These are phyloP conservation scores for Caenorhabditis panamensis DNA, from an alignment of 2,888 invertebrate species.

Conservation along the genomic window DNA sequence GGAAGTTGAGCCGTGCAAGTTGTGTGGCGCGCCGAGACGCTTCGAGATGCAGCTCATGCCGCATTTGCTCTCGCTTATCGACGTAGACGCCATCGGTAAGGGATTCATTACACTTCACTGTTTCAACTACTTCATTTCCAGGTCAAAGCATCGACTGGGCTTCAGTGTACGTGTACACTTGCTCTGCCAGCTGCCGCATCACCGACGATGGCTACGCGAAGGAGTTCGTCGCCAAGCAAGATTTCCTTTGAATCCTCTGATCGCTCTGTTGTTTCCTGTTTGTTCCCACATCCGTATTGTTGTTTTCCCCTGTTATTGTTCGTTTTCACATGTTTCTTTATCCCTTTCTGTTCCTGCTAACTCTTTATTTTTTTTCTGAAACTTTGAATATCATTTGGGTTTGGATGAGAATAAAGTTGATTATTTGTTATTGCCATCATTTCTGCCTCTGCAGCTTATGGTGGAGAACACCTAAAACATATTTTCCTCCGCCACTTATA, in stretches of 20 bases:
- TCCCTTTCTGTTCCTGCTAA: not conserved
- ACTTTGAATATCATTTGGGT: too few relatives aligned
- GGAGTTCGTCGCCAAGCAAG: conserved; percentile 78
- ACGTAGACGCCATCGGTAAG: conserved; percentile 74
- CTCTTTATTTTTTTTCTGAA: not conserved
- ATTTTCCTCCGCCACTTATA: too few relatives aligned
- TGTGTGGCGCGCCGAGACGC: conserved; percentile 87
- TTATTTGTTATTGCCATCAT: not conserved
- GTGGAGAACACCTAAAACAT: conserved; percentile 1
- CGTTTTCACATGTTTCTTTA: not conserved
- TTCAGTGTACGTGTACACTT: conserved; percentile 90
- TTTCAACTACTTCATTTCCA: too few relatives aligned
- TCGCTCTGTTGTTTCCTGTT: conserved; percentile 16
- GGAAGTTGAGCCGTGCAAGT: conserved; percentile 86
- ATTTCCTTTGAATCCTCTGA: conserved; percentile 54
- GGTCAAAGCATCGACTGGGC: conserved; percentile 89
- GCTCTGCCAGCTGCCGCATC: conserved; percentile 87
- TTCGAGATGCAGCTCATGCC: conserved; percentile 92
- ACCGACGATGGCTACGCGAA: conserved; percentile 85
- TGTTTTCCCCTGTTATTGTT: not conserved
- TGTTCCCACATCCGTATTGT: too few relatives aligned
- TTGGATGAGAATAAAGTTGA: not conserved
- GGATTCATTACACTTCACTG: conserved; percentile 30
- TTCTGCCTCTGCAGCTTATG: too few relatives aligned
- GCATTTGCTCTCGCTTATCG: conserved; percentile 77